Evolutionary conservation across 1,140 invertebrate species (phyloP).

Genomic region (Neotoxoptera formosana): DNA sequence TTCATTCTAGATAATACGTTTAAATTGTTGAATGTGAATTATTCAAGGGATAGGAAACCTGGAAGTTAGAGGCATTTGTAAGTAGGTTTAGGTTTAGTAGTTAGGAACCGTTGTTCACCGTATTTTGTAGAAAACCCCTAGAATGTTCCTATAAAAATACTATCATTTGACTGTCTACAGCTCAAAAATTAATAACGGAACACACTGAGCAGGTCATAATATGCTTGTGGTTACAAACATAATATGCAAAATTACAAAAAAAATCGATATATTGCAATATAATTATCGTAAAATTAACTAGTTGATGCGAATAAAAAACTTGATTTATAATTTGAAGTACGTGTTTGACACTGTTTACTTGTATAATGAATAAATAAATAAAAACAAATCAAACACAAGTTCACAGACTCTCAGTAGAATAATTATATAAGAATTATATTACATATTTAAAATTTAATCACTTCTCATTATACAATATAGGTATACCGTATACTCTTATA

Average conservation of each 20-base stretch:
- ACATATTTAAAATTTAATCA: background rate
- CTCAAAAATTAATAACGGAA: background rate
- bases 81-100: too few relatives aligned
- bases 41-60: too few relatives aligned
- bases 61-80: too few relatives aligned
- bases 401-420: background rate
- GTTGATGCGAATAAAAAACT: background rate
- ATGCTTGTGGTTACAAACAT: background rate
- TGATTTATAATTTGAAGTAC: background rate
- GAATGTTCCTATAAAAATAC: background rate
- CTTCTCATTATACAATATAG: background rate
- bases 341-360: background rate
- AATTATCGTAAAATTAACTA: background rate
- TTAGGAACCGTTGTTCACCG: too few relatives aligned
- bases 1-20: too few relatives aligned
- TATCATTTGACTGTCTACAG: background rate
- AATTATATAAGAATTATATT: constrained; percentile 9
- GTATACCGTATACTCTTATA: background rate
- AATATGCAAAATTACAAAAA: background rate
- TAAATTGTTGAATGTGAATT: too few relatives aligned
- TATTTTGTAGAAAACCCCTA: too few relatives aligned
- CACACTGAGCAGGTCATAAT: background rate
- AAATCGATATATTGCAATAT: constrained; percentile 3
- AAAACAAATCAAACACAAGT: background rate
- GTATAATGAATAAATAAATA: background rate